Conservation (phyloP, 2,113 vertebrate species). For the Ictalurus furcatus region DNA sequence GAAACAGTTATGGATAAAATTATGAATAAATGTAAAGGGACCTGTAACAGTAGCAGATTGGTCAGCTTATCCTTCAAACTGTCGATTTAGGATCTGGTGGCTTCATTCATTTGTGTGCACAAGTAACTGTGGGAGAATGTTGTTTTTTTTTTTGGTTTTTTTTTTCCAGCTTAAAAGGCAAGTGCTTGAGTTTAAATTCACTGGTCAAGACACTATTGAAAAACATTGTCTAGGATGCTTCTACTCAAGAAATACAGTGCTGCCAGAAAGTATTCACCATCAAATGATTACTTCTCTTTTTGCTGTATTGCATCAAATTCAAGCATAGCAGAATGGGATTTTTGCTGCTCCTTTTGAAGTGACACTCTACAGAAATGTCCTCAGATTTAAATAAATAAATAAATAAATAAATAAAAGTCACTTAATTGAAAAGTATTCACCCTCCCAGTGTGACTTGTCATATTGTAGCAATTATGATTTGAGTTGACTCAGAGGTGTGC, state of each 20-base stretch:
- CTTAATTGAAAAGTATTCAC: background rate
- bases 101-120: background rate
- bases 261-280: background rate
- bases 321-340: background rate
- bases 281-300: background rate
- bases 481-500: background rate
- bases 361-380: background rate
- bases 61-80: background rate
- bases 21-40: background rate
- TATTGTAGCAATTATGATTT: background rate
- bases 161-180: background rate
- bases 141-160: too few relatives aligned
- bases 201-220: background rate
- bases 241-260: background rate
- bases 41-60: background rate
- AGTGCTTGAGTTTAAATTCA: background rate
- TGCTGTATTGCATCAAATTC: background rate
- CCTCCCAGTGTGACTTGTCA: background rate
- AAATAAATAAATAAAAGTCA: background rate
- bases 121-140: background rate
- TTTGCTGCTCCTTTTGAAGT: background rate
- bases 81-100: background rate
- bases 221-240: background rate
- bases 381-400: background rate
- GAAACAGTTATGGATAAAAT: background rate